These are phyloP conservation scores for Tupiocoris notatus DNA, from an alignment of 2,888 invertebrate genomes.

Conservation along the genomic window DNA sequence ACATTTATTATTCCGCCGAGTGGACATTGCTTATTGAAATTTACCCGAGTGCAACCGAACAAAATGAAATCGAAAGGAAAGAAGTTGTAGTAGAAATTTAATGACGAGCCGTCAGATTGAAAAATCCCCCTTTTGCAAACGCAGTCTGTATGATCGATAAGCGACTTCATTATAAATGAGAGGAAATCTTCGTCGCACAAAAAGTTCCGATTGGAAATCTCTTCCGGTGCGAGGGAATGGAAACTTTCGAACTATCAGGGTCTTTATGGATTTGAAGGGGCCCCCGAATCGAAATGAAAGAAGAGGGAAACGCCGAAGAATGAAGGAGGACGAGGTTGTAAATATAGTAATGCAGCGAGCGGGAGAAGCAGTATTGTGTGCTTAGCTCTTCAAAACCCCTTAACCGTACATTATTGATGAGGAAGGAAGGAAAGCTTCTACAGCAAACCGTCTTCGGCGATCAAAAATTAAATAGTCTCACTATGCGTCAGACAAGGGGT, in stretches of 20 bases:
- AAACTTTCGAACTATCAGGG: slow-evolving; percentile 19
- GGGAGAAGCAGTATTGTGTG: slow-evolving; percentile 12
- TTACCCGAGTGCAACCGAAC: too few relatives aligned
- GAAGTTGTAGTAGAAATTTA: too few relatives aligned
- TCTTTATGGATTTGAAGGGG: slow-evolving; percentile 3
- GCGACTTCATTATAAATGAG: slow-evolving; percentile 29
- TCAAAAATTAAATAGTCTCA: neutral
- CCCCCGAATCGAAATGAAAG: too few relatives aligned
- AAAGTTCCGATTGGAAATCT: neutral
- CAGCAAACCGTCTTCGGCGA: neutral
- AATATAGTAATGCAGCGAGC: slow-evolving; percentile 26
- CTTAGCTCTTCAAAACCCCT: slow-evolving; percentile 24
- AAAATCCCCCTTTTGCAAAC: too few relatives aligned
- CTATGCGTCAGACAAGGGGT: neutral
- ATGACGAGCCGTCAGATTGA: too few relatives aligned
- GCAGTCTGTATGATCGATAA: too few relatives aligned
- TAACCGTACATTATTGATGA: slow-evolving; percentile 28
- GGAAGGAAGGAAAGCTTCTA: neutral
- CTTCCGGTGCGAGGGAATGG: neutral
- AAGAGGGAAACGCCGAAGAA: too few relatives aligned
- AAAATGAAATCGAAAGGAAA: too few relatives aligned
- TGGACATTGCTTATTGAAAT: too few relatives aligned
- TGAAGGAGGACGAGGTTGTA: slow-evolving; percentile 2
- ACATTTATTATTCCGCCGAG: too few relatives aligned
- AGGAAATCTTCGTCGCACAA: slow-evolving; percentile 16